These are phyloP conservation scores for Periphyllus acericola DNA, from an alignment of 2,888 invertebrate genomes.

Conservation along the genomic window DNA sequence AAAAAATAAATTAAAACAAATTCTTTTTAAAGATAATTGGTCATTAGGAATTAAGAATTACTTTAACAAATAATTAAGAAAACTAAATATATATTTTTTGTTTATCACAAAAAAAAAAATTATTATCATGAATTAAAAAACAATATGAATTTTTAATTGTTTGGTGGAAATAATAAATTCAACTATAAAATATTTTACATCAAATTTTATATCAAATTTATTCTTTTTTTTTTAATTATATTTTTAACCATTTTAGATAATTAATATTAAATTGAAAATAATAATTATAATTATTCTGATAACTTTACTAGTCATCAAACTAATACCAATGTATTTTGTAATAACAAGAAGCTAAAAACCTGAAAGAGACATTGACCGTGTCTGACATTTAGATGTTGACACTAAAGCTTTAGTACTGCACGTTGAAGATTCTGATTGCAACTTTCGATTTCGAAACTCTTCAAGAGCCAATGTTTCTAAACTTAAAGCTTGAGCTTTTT, in stretches of 20 bases:
- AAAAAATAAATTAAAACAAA: slow-evolving; percentile 18
- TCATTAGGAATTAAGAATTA: not conserved
- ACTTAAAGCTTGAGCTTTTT: slow-evolving; percentile 87
- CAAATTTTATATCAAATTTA: not conserved
- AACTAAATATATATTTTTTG: no score
- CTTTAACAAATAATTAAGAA: no score
- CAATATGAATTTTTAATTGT: no score
- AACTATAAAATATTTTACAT: no score
- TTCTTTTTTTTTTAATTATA: not conserved
- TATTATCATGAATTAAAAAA: no score
- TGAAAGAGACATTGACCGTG: slow-evolving; percentile 50
- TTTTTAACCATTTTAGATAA: not conserved
- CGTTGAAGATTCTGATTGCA: slow-evolving; percentile 64
- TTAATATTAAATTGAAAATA: not conserved
- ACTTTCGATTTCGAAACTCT: slow-evolving; percentile 80
- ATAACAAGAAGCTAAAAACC: slow-evolving; percentile 7
- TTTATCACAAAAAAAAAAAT: no score
- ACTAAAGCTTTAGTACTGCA: not conserved
- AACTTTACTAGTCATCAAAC: not conserved
- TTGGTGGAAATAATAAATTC: not conserved
- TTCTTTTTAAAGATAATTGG: not conserved
- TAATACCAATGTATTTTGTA: not conserved
- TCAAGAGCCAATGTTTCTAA: slow-evolving; percentile 86
- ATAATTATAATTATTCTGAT: slow-evolving; percentile 3
- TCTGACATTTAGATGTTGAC: not conserved